These are phyloP conservation scores for Allenopithecus nigroviridis DNA, from an alignment of 2,797 vertebrate species.

Conservation along the genomic window DNA sequence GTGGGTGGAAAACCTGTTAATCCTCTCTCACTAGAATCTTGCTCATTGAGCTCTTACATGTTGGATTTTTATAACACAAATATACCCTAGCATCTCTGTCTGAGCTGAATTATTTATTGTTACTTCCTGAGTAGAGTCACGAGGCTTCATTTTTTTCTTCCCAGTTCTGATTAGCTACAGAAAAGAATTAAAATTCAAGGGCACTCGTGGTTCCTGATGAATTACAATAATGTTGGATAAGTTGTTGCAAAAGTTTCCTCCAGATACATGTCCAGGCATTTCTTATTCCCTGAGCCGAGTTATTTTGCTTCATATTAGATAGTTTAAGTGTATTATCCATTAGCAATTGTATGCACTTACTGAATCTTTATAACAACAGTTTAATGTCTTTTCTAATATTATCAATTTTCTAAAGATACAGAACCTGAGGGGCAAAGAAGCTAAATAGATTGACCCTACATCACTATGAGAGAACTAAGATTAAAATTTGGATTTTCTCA, in stretches of 20 bases:
- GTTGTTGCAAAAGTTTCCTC: neutral
- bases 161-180: neutral
- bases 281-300: neutral
- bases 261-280: neutral
- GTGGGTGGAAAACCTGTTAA: neutral
- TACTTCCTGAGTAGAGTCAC: neutral
- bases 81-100: neutral
- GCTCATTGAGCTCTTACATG: neutral
- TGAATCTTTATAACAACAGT: neutral
- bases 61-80: neutral
- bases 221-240: neutral
- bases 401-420: neutral
- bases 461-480: neutral
- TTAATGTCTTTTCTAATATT: neutral
- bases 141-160: neutral
- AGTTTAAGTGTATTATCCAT: neutral
- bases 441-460: neutral
- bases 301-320: neutral
- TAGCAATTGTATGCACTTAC: neutral
- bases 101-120: neutral
- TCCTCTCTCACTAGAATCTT: neutral
- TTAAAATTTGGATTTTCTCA: neutral
- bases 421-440: neutral
- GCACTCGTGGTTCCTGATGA: neutral
- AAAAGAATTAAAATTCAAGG: neutral